These are phyloP conservation scores for Tympanoctomys barrerae DNA, from an alignment of 2,797 vertebrate species.

Conservation along the genomic window DNA sequence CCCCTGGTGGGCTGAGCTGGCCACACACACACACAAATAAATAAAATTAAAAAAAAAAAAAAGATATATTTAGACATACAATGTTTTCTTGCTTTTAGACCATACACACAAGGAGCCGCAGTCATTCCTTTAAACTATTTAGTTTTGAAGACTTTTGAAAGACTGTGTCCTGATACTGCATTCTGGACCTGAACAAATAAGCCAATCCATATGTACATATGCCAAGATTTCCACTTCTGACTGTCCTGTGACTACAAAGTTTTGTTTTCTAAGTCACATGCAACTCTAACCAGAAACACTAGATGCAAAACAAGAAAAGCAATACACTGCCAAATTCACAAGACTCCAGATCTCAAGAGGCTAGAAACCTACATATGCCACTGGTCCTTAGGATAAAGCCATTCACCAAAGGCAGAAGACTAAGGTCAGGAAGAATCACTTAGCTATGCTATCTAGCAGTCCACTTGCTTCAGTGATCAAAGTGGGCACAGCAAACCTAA, in stretches of 20 bases:
- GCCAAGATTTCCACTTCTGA: constrained; percentile 78
- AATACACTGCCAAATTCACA: constrained; percentile 40
- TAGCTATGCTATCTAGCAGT: constrained; percentile 56
- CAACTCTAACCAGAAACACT: constrained; percentile 55
- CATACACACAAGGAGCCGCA: constrained; percentile 57
- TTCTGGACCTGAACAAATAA: constrained; percentile 55
- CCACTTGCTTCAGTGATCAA: constrained; percentile 58
- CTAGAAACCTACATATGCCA: constrained; percentile 56
- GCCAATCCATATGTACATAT: constrained; percentile 24
- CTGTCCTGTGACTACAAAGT: constrained; percentile 52
- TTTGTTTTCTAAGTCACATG: constrained; percentile 65
- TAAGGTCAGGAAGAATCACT: constrained; percentile 48
- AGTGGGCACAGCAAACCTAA: constrained; percentile 44
- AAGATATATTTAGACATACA: neutral
- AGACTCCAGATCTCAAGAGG: constrained; percentile 22
- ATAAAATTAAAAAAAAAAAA: too few species aligned
- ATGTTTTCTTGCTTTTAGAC: constrained; percentile 40
- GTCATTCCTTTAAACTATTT: constrained; percentile 64
- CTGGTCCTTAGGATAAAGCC: constrained; percentile 45
- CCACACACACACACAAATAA: too few species aligned
- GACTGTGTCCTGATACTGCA: constrained; percentile 50
- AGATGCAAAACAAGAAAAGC: constrained; percentile 64
- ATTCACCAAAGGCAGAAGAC: constrained; percentile 46
- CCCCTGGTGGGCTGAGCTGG: too few species aligned
- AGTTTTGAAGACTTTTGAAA: constrained; percentile 70